Percentiles rank a stretch among this genome's conserved stretches.
phyloP scores from a whole-genome alignment of 2,113 vertebrate genomes.

The Clupea harengus region DNA sequence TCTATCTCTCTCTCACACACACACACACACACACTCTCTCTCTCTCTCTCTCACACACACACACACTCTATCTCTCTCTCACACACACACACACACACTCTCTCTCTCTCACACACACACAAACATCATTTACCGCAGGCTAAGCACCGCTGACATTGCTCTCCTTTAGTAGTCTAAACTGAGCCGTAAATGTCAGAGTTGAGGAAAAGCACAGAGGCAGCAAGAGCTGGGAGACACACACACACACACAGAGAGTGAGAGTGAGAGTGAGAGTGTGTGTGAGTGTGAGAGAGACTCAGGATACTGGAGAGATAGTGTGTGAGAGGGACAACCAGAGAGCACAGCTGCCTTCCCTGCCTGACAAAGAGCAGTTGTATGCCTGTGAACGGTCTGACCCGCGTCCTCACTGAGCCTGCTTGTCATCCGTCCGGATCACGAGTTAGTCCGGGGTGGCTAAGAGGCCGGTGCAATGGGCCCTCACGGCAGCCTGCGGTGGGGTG shows the following conservation, averaged over 20 bases:
- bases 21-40: not conserved
- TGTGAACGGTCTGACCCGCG: not conserved
- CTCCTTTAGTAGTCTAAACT: not conserved
- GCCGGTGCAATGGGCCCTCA: not conserved
- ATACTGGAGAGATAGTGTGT: not conserved
- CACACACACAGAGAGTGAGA: too few relatives aligned
- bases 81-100: not conserved
- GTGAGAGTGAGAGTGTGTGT: not conserved
- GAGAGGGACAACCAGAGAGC: not conserved
- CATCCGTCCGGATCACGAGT: not conserved
- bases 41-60: not conserved
- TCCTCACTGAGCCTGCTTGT: not conserved
- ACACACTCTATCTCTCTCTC: not conserved
- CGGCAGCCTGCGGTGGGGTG: not conserved
- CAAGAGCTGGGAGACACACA: too few relatives aligned
- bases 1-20: not conserved
- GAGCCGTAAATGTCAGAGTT: not conserved
- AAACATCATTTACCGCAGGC: not conserved
- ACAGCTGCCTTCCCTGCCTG: not conserved
- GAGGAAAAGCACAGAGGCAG: not conserved
- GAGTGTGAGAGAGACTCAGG: not conserved
- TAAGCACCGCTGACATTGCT: not conserved
- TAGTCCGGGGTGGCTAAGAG: not conserved
- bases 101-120: not conserved
- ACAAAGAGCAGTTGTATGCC: conserved; percentile 6